A percentile compares a stretch with the other conserved stretches of the same genome.
phyloP scores from a whole-genome alignment of 2,888 invertebrate species.

The Hydrotaea diabolus region DNA sequence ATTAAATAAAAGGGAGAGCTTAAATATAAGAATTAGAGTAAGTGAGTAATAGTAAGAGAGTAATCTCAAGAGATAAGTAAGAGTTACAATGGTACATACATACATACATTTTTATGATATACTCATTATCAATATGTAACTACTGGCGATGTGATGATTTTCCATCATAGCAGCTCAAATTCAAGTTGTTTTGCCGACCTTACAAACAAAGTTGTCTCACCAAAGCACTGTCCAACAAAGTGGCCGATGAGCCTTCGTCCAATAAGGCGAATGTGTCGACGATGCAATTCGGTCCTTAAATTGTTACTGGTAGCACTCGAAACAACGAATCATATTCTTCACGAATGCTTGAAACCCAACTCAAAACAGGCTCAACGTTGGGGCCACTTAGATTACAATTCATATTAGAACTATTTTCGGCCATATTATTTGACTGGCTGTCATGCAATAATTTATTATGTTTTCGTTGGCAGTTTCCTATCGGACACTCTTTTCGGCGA shows the following conservation, averaged over 20 bases:
- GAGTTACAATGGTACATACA: too few species aligned
- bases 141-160: slow-evolving; percentile 34
- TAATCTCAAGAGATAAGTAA: too few species aligned
- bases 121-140: too few species aligned
- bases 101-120: too few species aligned
- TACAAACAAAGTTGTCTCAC: slow-evolving; percentile 53
- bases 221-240: slow-evolving; percentile 40
- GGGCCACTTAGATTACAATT: not conserved
- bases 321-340: not conserved
- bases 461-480: too few species aligned
- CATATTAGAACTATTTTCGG: not conserved
- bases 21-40: too few species aligned
- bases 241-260: slow-evolving; percentile 36
- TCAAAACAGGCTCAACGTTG: too few species aligned
- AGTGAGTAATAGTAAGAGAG: too few species aligned
- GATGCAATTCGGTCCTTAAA: slow-evolving; percentile 47
- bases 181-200: slow-evolving; percentile 52
- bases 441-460: too few species aligned
- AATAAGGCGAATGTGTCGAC: slow-evolving; percentile 12
- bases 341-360: too few species aligned
- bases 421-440: too few species aligned
- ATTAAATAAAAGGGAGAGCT: too few species aligned
- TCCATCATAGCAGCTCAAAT: slow-evolving; percentile 32
- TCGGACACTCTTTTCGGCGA: not conserved
- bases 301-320: slow-evolving; percentile 7